Evolutionary conservation across 2,888 invertebrate genomes (phyloP).

Genomic region (Thymelicus lineola): DNA sequence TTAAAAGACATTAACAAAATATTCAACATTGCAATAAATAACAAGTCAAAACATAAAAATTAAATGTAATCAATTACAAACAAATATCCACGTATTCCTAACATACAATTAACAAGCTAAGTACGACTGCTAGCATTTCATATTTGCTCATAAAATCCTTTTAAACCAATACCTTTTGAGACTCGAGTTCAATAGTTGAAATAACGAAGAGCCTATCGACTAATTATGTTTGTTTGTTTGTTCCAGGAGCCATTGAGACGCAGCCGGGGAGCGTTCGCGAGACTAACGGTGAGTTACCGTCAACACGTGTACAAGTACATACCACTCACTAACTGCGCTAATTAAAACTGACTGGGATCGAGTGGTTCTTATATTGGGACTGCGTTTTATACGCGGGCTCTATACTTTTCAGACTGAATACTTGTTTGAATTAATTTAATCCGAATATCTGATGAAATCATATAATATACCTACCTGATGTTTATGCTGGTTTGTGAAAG

Average conservation of each 20-base stretch:
- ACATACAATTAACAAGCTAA: no score
- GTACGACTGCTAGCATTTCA: no score
- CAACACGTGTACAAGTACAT: conserved; percentile 24
- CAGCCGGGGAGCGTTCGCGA: conserved; percentile 14
- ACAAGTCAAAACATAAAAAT: no score
- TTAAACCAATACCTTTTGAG: background rate
- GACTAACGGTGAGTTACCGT: conserved; percentile 30
- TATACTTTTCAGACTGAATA: background rate
- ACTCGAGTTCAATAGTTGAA: conserved; percentile 1
- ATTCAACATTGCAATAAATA: no score
- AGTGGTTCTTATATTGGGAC: conserved; percentile 1
- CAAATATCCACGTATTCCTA: no score
- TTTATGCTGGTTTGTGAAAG: no score
- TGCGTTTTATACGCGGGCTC: background rate
- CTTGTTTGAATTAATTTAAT: background rate
- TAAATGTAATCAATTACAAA: no score
- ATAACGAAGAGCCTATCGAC: background rate
- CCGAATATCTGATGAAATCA: no score
- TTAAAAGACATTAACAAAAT: no score
- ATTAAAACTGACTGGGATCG: conserved; percentile 28
- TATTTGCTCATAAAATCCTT: no score
- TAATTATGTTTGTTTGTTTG: conserved; percentile 22
- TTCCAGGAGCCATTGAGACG: conserved; percentile 33
- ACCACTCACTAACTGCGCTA: conserved; percentile 7
- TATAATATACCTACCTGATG: no score